phyloP scores from a whole-genome alignment of 2,888 invertebrate species.

The Lymantria dispar region DNA sequence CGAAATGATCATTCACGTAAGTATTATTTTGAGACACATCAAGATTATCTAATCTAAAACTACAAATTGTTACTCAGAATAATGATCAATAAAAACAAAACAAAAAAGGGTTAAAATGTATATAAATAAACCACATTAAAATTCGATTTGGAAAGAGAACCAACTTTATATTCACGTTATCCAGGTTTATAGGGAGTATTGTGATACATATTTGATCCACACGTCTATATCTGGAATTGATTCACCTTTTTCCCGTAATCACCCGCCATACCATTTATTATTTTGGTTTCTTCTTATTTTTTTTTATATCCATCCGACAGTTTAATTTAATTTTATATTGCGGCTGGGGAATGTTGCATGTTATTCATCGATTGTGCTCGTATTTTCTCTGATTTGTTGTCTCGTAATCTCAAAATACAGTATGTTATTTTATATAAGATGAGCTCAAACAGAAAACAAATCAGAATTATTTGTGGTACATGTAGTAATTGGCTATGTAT shows the following conservation, averaged over 20 bases:
- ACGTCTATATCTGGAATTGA: conserved; percentile 32
- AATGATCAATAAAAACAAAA: conserved; percentile 27
- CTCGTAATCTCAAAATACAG: conserved; percentile 21
- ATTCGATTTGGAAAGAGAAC: conserved; percentile 23
- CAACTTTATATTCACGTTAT: conserved; percentile 19
- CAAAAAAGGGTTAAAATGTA: conserved; percentile 18
- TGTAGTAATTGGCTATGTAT: conserved; percentile 48
- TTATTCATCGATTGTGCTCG: conserved; percentile 48
- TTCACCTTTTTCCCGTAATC: conserved; percentile 67
- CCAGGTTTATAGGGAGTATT: conserved; percentile 40
- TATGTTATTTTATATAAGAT: conserved; percentile 2
- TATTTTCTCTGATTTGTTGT: conserved; percentile 49
- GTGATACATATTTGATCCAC: conserved; percentile 31
- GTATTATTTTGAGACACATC: conserved; percentile 85
- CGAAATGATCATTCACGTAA: conserved; percentile 88
- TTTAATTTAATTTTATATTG: conserved; percentile 68
- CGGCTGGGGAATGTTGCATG: conserved; percentile 83
- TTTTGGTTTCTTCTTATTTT: conserved; percentile 49
- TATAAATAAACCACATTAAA: conserved; percentile 26
- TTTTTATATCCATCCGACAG: conserved; percentile 75
- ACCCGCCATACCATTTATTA: conserved; percentile 59
- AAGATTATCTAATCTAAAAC: conserved; percentile 47
- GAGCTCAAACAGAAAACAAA: conserved; percentile 36
- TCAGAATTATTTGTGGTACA: conserved; percentile 34
- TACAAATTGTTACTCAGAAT: conserved; percentile 30